Base-by-base conservation (phyloP, 2,888 invertebrate species). In the Tenthredo mesomela region DNA sequence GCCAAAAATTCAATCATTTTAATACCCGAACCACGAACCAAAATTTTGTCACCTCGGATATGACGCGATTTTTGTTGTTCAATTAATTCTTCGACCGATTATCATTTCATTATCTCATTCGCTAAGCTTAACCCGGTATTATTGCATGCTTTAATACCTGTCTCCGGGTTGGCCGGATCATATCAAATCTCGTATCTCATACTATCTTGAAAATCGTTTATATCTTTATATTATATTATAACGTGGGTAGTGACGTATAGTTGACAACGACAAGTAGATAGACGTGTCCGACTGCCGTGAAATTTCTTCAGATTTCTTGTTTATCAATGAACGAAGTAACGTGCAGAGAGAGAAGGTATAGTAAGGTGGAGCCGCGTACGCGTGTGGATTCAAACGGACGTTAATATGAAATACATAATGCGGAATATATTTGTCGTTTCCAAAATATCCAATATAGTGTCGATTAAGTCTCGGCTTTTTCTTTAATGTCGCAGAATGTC, bases 241-340 rank as follows among this genome's bases (percentile, higher is more conserved):
- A 40, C 58, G 47, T 61, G 80, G 58, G 58, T 3, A 15, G 80
- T 80, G 61, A 40, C 37, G 54, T 50, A 4, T 73, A 29, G 61
- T 80, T 40, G 67, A 82, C 67, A 47, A 47, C 82, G 67, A 67
- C 82, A 33, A 67, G 37, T 29, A 61, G 80, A 21, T 15, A 61
- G 80, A 61, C 80, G 80, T n/a, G 61, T 25, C 10, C 43, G 67
- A 82, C 67, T 47, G 82, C 82, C 70, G 82, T 82, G 82, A 82
- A 82, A 82, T 82, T 70, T 82, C 67, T 67, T 47, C 29, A 65
- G 18, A 82, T 82, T 82, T 82, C 47, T 29, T 47, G 21, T 82
- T 82, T 82, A 82, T 65, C 43, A 47, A 67, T 67, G 67, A 65
- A 67, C 65, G 9, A 33, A 47, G 12, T 67, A 43, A 37, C n/a